Base-by-base conservation (phyloP, 2,888 invertebrate species). In the Cephus runcator region DNA sequence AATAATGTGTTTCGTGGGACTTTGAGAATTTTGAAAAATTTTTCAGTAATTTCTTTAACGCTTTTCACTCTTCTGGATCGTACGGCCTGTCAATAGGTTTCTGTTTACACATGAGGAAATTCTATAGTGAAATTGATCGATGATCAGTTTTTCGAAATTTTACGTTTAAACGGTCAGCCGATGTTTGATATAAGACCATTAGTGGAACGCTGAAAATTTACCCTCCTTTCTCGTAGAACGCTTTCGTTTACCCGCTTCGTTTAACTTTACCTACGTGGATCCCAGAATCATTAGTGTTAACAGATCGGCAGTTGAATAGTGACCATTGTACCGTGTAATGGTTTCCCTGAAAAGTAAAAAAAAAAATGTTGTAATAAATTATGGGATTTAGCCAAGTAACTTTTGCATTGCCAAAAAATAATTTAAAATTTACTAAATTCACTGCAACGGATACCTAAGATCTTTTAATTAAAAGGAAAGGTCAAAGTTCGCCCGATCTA, bases 61-160 rank as follows among this genome's bases (percentile, higher is more conserved):
- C 15, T 15, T 56, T 56, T 56, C 40, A 23, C 40, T 56, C 9
- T 56, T 6, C 6, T 23, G 40, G 6, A 56, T 56, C 56, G 23
- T 56, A 56, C 23, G 56, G 56, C 2, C 56, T 23, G 56, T 23
- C 56, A 56, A 56, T 56, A 56, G 23, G 3, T 0, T 23, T 73
- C 82, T 90, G 88, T 90, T 90, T 89, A 90, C 88, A 89, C 86
- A 85, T 82, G 87, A 83, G 85, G 83, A 86, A 85, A 85, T 89
- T 87, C 84, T 81, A 84, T 82, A 83, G 85, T 23, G 87, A 90
- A 88, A 90, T 90, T 86, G 87, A 89, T 90, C 77, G 69, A 78
- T 77, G 80, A 84, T 56, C 56, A 2, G 56, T 23, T 56, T 56
- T 56, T 56, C 6, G 56, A 84, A 85, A 84, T 83, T 83, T 73